phyloP scores from a whole-genome alignment of 2,113 vertebrate species.

The mouse (Mus musculus) region DNA sequence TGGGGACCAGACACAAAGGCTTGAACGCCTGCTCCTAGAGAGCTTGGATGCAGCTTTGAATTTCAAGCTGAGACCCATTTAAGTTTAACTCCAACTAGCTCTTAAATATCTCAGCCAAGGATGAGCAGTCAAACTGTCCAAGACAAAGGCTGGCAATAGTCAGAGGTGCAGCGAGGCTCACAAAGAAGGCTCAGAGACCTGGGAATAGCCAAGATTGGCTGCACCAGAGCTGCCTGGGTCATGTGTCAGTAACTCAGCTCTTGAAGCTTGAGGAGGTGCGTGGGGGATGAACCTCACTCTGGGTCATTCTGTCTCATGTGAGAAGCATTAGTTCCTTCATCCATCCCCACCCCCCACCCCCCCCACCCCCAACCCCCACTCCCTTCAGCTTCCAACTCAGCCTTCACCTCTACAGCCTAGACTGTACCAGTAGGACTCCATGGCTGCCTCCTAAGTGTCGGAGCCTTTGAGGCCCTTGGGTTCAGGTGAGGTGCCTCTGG shows the following conservation, averaged over 20 bases:
- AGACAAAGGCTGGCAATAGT: background rate
- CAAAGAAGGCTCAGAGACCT: background rate
- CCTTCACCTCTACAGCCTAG: background rate
- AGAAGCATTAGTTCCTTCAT: background rate
- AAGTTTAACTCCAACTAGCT: slow-evolving; percentile 20
- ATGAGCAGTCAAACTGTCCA: background rate
- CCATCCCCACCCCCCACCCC: background rate
- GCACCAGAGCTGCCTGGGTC: background rate
- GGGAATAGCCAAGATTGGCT: background rate
- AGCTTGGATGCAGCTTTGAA: slow-evolving; percentile 26
- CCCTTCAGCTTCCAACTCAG: slow-evolving; percentile 1
- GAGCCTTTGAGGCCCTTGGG: background rate
- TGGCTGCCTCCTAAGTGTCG: background rate
- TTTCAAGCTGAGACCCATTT: slow-evolving; percentile 41
- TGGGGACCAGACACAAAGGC: background rate
- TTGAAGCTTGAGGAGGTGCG: background rate
- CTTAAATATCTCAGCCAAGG: slow-evolving; percentile 33
- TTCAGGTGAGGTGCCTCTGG: background rate
- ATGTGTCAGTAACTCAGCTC: background rate
- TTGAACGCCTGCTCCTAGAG: background rate
- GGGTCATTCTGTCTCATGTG: background rate
- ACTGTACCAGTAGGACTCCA: slow-evolving; percentile 7
- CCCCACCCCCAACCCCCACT: background rate
- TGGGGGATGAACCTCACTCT: background rate
- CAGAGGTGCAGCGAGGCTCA: background rate